Evolutionary conservation across 2,797 vertebrate species (phyloP).

Genomic region (Agapornis canus): DNA sequence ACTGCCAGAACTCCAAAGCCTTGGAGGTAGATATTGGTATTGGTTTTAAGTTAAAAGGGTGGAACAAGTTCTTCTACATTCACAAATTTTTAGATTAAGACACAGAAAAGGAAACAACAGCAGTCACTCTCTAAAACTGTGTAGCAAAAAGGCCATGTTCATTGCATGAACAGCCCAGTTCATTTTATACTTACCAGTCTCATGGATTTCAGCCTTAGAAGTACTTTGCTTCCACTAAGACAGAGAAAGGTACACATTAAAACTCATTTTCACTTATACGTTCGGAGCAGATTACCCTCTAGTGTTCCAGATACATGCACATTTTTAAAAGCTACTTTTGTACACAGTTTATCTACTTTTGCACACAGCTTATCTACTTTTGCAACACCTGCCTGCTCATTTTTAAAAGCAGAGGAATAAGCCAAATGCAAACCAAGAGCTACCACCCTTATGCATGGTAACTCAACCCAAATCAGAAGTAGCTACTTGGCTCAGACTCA

Average conservation of each 20-base stretch:
- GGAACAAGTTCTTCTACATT: background rate
- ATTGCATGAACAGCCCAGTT: background rate
- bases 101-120: background rate
- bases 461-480: conserved; percentile 32
- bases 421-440: background rate
- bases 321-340: background rate
- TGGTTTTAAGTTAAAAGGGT: background rate
- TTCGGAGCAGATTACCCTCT: background rate
- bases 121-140: background rate
- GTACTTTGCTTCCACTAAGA: background rate
- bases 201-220: background rate
- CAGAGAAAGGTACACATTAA: background rate
- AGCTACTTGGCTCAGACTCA: conserved; percentile 6
- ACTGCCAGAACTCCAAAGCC: background rate
- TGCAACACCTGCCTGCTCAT: background rate
- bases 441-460: background rate
- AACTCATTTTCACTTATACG: background rate
- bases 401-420: background rate
- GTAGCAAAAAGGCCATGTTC: background rate
- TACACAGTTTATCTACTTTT: background rate
- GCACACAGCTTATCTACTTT: background rate
- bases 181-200: background rate
- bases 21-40: background rate
- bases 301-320: background rate
- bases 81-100: background rate